A percentile compares a stretch with the other conserved stretches of the same genome.
Conservation (phyloP, 2,888 invertebrate species). For the Eupithecia tripunctaria region DNA sequence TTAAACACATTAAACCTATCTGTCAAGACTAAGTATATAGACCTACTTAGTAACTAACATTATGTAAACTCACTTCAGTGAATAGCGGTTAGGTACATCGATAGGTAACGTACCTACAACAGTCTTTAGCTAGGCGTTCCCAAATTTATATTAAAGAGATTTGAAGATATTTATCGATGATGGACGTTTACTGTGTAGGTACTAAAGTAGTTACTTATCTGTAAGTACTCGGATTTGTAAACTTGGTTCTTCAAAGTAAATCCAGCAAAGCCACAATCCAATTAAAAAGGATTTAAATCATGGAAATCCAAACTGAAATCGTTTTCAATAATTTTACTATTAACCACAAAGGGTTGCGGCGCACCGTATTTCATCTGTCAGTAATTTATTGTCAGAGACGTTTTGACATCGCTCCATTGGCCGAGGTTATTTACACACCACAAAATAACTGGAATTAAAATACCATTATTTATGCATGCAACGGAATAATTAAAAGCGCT, state of each 20-base stretch:
- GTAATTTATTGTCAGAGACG: constrained; percentile 63
- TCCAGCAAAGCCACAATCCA: constrained; percentile 12
- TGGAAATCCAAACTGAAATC: constrained; percentile 14
- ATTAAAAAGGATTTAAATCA: constrained; percentile 13
- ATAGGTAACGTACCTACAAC: no score
- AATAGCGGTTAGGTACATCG: no score
- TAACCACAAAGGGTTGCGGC: constrained; percentile 44
- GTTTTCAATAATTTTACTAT: constrained; percentile 24
- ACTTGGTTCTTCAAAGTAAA: constrained; percentile 10
- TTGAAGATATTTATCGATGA: not conserved
- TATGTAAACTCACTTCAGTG: no score
- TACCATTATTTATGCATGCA: constrained; percentile 17
- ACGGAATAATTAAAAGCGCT: constrained; percentile 13
- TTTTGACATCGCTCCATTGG: constrained; percentile 62
- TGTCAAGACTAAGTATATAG: no score
- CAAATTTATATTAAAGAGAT: no score
- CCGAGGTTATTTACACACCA: constrained; percentile 58
- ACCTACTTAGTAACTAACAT: no score
- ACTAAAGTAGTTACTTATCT: not conserved
- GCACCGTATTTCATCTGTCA: constrained; percentile 59
- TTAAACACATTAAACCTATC: not conserved
- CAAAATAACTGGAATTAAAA: constrained; percentile 36
- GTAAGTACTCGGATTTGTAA: constrained; percentile 1
- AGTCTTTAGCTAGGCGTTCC: no score
- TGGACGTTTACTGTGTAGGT: not conserved